Evolutionary conservation across 2,888 invertebrate genomes (phyloP).

Genomic region (Oasisia sp.): DNA sequence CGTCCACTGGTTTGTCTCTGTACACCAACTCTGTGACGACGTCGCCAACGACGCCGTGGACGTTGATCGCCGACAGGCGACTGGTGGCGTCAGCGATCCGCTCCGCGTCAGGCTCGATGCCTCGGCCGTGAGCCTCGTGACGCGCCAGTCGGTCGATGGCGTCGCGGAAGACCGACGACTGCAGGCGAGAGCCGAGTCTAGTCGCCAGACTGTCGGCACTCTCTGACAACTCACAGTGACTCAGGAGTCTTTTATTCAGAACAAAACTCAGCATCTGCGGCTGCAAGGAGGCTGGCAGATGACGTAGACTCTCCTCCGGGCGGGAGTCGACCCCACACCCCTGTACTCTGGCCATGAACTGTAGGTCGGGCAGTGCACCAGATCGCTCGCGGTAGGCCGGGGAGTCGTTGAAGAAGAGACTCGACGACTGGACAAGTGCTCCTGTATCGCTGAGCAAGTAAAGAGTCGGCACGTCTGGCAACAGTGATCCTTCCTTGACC

Average conservation of each 20-base stretch:
- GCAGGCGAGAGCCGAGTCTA: conserved; percentile 30
- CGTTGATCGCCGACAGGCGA: conserved; percentile 37
- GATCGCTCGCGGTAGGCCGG: conserved; percentile 41
- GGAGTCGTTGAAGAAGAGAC: conserved; percentile 40
- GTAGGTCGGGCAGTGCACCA: conserved; percentile 35
- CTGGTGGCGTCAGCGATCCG: conserved; percentile 31
- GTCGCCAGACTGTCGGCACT: conserved; percentile 34
- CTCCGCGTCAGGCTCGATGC: conserved; percentile 33
- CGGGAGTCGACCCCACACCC: conserved; percentile 36
- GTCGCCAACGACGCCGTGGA: conserved; percentile 31
- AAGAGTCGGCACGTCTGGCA: conserved; percentile 9
- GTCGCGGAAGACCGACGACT: conserved; percentile 32
- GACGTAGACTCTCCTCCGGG: conserved; percentile 34
- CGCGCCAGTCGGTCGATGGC: conserved; percentile 37
- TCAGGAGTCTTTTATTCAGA: conserved; percentile 41
- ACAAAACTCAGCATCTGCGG: conserved; percentile 43
- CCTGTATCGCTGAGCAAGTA: conserved; percentile 39
- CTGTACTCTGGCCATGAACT: conserved; percentile 37
- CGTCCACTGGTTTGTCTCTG: conserved; percentile 32
- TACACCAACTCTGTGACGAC: conserved; percentile 37
- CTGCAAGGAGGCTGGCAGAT: conserved; percentile 38
- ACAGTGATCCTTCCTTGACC: conserved; percentile 20
- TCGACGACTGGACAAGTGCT: conserved; percentile 30
- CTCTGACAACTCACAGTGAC: conserved; percentile 36
- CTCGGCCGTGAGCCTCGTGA: conserved; percentile 34